Base-by-base conservation (phyloP, 2,113 vertebrate genomes). In the Ciconia maguari region DNA sequence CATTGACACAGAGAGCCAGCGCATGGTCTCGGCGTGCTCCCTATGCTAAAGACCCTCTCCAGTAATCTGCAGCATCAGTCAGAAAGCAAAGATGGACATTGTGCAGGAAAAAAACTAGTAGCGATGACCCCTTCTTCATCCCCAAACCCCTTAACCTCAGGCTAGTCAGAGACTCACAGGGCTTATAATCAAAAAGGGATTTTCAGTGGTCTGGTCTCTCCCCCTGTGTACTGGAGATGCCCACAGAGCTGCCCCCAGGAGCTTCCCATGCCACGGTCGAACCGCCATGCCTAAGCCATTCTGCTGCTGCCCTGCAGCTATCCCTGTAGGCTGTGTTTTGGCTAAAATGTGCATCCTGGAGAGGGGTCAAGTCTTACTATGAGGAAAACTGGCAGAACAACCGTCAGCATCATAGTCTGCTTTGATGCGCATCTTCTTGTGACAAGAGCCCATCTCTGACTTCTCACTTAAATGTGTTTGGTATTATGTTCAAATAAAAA, bases 1-100 rank as follows among this genome's bases (percentile, higher is more conserved):
- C 94, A 80, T 49, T 42, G 83, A 84, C 83, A 83, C 61, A 27
- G 68, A 38, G 42, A 93, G 74, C 83, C 86, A 66, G 89, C 0
- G 5, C 58, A 1, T 24, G 64, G 91, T 69, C 86, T 89, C 30
- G 1, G 72, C 80, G 55, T 0, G 13, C 78, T 92, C 55, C 54
- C 83, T 1, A 2, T 34, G 89, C 91, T 93, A 90, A 96, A 94
- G 66, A 94, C 64, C 87, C 44, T 93, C 61, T 90, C 71, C 41
- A 80, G 58, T 54, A 54, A 93, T 79, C 91, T 85, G 51, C 75
- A 29, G 25, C 66, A 89, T 54, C 94, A 87, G 27, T 61, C 89
- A 68, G 54, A 34, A 82, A 41, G 44, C 21, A 89, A 68, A 89
- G 52, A 91, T 54, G 74, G 83, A 27, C 81, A 87, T 42, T 13